Conservation (phyloP, 2,888 invertebrate genomes). For the Coenonympha glycerion region DNA sequence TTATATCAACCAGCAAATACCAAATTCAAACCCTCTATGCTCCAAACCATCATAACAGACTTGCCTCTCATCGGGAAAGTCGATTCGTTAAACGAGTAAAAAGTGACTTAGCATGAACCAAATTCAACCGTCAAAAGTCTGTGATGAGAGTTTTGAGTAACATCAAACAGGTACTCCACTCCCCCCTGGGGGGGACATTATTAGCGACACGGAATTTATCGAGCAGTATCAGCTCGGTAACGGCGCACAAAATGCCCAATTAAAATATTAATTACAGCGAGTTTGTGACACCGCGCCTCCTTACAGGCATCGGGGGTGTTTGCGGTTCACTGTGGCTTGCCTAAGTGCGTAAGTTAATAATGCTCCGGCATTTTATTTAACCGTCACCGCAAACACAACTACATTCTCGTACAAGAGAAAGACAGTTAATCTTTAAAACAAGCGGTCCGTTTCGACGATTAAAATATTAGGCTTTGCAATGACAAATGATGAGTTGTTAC, state of each 20-base stretch:
- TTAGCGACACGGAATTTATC: conserved; percentile 66
- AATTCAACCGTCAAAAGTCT: conserved; percentile 5
- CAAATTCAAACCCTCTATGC: too few species aligned
- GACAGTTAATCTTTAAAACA: too few species aligned
- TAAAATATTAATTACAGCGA: conserved; percentile 75
- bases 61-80: too few species aligned
- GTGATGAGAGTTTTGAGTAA: conserved; percentile 5
- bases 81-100: not conserved
- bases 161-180: conserved; percentile 43
- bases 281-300: conserved; percentile 33
- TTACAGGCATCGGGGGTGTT: conserved; percentile 10
- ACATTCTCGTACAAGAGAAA: not conserved
- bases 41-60: too few species aligned
- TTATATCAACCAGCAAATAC: too few species aligned
- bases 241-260: conserved; percentile 73
- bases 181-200: conserved; percentile 44
- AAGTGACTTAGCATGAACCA: not conserved
- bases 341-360: conserved; percentile 1
- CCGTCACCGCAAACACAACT: too few species aligned
- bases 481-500: too few species aligned
- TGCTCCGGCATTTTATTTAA: not conserved
- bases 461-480: too few species aligned
- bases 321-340: conserved; percentile 8
- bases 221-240: conserved; percentile 69
- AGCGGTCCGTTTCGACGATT: too few species aligned